phyloP scores from a whole-genome alignment of 2,113 vertebrate species.

The Pseudorectes ferrugineus region DNA sequence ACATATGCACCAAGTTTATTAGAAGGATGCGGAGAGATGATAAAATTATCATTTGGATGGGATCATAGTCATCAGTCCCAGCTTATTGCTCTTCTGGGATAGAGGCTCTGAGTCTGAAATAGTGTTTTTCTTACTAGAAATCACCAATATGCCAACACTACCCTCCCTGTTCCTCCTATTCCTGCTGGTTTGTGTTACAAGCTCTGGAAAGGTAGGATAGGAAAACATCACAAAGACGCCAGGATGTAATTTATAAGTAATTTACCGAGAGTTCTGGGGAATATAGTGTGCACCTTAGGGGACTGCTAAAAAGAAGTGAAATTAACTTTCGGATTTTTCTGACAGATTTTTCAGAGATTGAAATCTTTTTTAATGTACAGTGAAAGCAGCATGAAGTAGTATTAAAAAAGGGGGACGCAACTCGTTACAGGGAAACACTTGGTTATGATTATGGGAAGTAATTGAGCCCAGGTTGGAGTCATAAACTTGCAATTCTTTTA shows the following conservation, averaged over 20 bases:
- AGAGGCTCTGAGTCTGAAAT: neutral
- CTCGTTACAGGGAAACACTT: constrained; percentile 21
- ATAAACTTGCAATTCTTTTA: constrained; percentile 55
- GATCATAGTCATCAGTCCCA: neutral
- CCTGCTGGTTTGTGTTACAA: neutral
- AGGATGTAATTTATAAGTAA: constrained; percentile 15
- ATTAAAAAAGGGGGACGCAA: neutral
- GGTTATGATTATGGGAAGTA: constrained; percentile 54
- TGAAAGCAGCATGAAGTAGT: neutral
- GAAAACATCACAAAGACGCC: neutral
- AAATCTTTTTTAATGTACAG: neutral
- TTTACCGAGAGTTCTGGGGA: neutral
- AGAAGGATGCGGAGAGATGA: neutral
- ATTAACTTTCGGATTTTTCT: neutral
- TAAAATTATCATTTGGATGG: neutral
- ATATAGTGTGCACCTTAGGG: neutral
- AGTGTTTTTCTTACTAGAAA: neutral
- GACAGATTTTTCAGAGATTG: neutral
- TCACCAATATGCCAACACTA: neutral
- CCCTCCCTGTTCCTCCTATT: accelerated
- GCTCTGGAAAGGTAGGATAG: neutral
- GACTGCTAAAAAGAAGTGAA: neutral
- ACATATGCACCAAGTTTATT: neutral
- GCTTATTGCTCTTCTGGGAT: neutral
- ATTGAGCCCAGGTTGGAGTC: constrained; percentile 50